Percentiles rank a stretch among this genome's conserved stretches.
phyloP scores from a whole-genome alignment of 2,797 vertebrate species.

The Carcharodon carcharias region DNA sequence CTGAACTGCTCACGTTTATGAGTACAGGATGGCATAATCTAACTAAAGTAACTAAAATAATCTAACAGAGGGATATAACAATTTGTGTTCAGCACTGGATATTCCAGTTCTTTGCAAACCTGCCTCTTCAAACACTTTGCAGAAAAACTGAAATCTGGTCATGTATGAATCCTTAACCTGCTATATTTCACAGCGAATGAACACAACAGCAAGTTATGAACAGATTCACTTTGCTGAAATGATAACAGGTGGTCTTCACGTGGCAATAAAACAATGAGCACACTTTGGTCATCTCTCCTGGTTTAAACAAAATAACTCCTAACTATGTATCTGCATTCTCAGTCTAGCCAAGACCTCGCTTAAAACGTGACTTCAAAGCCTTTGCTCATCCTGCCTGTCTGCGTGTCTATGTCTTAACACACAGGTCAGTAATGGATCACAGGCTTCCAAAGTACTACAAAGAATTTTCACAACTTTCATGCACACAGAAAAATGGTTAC shows the following conservation, averaged over 20 bases:
- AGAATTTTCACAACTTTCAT: no score
- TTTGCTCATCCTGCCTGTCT: background rate
- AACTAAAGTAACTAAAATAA: background rate
- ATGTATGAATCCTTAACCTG: background rate
- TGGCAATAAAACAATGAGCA: background rate
- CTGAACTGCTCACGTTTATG: background rate
- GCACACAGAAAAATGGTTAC: no score
- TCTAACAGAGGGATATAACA: background rate
- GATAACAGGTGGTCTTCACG: background rate
- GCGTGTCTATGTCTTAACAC: background rate
- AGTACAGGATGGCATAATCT: no score
- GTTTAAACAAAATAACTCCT: background rate
- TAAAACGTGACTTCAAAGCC: background rate
- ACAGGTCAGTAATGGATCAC: background rate
- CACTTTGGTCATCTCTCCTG: background rate
- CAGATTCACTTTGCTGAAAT: background rate
- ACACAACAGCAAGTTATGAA: background rate
- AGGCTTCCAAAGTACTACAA: background rate
- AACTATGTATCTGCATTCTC: background rate
- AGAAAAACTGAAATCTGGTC: background rate
- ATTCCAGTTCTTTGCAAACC: background rate
- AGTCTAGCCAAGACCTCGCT: background rate
- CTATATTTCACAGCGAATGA: background rate
- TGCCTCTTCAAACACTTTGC: background rate
- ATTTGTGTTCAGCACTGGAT: background rate